These are phyloP conservation scores for Chromis chromis DNA, from an alignment of 2,797 vertebrate species.

Conservation along the genomic window DNA sequence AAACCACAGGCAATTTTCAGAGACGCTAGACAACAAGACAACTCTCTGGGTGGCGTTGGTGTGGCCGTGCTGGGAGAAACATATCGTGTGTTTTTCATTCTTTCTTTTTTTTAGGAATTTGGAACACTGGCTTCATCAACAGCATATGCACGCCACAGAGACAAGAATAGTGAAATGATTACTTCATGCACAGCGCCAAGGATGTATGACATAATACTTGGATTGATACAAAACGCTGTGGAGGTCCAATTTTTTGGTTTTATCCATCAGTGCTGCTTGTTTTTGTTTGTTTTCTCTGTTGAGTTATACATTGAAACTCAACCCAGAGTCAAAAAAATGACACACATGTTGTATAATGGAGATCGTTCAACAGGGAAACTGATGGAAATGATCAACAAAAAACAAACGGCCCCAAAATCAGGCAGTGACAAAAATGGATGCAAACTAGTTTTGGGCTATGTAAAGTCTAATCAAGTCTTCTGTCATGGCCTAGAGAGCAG, in stretches of 20 bases:
- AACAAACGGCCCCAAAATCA: background rate
- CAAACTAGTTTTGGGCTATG: background rate
- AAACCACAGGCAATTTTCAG: constrained; percentile 47
- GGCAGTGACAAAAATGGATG: background rate
- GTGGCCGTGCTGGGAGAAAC: constrained; percentile 35
- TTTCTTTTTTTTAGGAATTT: constrained; percentile 45
- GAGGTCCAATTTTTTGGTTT: constrained; percentile 55
- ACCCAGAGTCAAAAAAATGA: constrained; percentile 28
- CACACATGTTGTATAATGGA: background rate
- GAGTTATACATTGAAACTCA: constrained; percentile 40
- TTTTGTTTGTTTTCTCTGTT: constrained; percentile 68
- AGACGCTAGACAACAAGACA: constrained; percentile 23
- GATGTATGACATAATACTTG: constrained; percentile 80
- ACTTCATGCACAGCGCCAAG: constrained; percentile 64
- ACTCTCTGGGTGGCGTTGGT: constrained; percentile 38
- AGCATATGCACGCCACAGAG: constrained; percentile 50
- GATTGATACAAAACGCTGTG: constrained; percentile 67
- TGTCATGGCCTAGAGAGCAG: constrained; percentile 12
- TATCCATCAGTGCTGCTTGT: constrained; percentile 45
- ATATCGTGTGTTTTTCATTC: constrained; percentile 48
- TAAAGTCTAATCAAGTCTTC: background rate
- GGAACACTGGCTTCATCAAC: constrained; percentile 60
- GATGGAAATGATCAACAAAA: background rate
- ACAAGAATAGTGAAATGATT: constrained; percentile 61
- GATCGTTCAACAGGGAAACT: background rate